Conservation (phyloP, 2,113 vertebrate species). For the Argyrosomus japonicus region DNA sequence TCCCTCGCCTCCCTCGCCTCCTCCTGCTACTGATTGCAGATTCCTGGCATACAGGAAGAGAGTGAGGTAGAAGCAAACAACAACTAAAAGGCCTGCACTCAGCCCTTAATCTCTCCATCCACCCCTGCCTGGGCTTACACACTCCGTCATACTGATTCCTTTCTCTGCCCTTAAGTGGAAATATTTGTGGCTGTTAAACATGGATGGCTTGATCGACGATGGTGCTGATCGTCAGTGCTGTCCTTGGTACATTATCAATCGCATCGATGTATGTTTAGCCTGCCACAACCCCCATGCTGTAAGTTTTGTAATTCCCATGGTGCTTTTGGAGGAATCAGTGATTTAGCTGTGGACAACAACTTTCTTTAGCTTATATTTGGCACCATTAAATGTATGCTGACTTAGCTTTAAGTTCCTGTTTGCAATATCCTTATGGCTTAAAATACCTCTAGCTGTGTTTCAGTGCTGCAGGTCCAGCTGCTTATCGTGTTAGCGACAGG, state of each 20-base stretch:
- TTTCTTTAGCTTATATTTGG: neutral
- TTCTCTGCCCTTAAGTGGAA: conserved; percentile 26
- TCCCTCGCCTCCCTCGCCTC: neutral
- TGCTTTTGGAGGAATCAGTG: neutral
- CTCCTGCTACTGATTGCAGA: conserved; percentile 32
- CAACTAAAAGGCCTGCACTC: conserved; percentile 28
- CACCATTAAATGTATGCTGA: neutral
- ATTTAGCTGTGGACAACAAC: neutral
- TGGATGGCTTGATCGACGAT: conserved; percentile 30
- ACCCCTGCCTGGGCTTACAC: neutral
- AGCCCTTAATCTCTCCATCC: conserved; percentile 36
- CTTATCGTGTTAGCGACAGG: neutral
- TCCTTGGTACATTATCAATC: conserved; percentile 27
- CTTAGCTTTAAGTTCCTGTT: neutral
- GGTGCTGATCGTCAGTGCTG: conserved; percentile 23
- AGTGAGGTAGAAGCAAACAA: conserved; percentile 26
- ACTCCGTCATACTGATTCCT: neutral
- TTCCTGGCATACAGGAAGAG: conserved; percentile 38
- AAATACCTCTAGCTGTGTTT: neutral
- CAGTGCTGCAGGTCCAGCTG: neutral
- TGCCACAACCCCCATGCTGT: neutral
- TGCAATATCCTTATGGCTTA: neutral
- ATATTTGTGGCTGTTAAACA: conserved; percentile 40
- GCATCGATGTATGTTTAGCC: neutral
- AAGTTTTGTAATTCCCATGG: neutral